Evolutionary conservation across 1,140 invertebrate species (phyloP).

Genomic region (Holotrichia oblita): DNA sequence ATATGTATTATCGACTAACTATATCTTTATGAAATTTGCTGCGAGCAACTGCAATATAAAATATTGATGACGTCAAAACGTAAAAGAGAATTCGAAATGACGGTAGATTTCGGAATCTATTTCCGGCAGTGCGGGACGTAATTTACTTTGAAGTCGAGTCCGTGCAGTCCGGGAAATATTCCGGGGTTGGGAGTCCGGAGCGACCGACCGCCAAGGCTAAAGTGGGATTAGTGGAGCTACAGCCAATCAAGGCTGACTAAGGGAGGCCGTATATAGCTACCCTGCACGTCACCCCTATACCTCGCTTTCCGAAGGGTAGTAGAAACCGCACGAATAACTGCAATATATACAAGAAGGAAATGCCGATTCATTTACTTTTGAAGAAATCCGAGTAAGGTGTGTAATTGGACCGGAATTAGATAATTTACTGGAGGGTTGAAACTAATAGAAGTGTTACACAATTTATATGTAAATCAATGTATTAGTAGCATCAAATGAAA

Average conservation of each 20-base stretch:
- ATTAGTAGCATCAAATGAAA: too few relatives aligned
- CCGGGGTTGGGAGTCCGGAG: constrained; percentile 46
- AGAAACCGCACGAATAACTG: constrained; percentile 35
- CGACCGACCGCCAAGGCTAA: constrained; percentile 56
- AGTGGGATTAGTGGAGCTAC: constrained; percentile 59
- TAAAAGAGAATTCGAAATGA: constrained; percentile 23
- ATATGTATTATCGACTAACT: too few relatives aligned
- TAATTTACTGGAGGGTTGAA: not conserved
- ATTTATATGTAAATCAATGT: not conserved
- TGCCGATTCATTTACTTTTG: constrained; percentile 8
- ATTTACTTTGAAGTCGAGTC: constrained; percentile 34
- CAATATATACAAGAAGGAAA: constrained; percentile 30
- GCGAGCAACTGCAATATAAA: not conserved
- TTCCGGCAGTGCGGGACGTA: not conserved
- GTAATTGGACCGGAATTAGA: constrained; percentile 21
- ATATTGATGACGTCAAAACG: constrained; percentile 28
- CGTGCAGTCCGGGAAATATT: constrained; percentile 31
- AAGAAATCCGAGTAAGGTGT: constrained; percentile 36
- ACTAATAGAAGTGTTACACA: not conserved
- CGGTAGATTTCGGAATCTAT: constrained; percentile 17
- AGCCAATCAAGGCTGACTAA: constrained; percentile 58
- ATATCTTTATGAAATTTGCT: not conserved
- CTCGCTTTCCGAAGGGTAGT: not conserved
- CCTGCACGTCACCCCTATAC: not conserved
- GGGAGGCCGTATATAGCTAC: constrained; percentile 37